Conservation (phyloP, 2,113 vertebrate species). For the Eupsittula cactorum region DNA sequence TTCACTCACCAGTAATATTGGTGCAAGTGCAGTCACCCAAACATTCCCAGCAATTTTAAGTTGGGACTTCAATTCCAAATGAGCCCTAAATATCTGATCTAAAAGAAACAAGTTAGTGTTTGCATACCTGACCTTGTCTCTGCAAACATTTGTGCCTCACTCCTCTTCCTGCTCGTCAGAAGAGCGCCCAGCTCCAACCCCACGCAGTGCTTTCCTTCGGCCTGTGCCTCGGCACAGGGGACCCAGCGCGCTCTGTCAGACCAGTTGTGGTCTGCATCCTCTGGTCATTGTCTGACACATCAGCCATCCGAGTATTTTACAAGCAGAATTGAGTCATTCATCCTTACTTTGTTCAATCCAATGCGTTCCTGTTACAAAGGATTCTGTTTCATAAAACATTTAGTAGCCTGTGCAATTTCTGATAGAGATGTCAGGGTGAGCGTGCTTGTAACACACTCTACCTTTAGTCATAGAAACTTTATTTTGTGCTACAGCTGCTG, state of each 20-base stretch:
- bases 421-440: background rate
- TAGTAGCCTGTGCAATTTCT: background rate
- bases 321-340: background rate
- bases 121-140: background rate
- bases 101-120: background rate
- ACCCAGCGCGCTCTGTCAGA: rapidly evolving
- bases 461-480: background rate
- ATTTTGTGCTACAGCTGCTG: background rate
- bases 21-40: background rate
- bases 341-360: background rate
- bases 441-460: background rate
- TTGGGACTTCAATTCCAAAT: background rate
- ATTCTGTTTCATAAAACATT: background rate
- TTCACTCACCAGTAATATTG: background rate
- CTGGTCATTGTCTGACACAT: background rate
- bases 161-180: background rate
- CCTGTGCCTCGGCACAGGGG: rapidly evolving
- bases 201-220: background rate
- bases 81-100: background rate
- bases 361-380: rapidly evolving
- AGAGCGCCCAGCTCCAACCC: background rate
- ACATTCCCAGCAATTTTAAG: background rate
- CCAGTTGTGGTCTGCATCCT: background rate
- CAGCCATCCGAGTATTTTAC: background rate
- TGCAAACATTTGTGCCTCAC: background rate